These are phyloP conservation scores for Myotis pilosus DNA, from an alignment of 2,797 vertebrate genomes.

Conservation along the genomic window DNA sequence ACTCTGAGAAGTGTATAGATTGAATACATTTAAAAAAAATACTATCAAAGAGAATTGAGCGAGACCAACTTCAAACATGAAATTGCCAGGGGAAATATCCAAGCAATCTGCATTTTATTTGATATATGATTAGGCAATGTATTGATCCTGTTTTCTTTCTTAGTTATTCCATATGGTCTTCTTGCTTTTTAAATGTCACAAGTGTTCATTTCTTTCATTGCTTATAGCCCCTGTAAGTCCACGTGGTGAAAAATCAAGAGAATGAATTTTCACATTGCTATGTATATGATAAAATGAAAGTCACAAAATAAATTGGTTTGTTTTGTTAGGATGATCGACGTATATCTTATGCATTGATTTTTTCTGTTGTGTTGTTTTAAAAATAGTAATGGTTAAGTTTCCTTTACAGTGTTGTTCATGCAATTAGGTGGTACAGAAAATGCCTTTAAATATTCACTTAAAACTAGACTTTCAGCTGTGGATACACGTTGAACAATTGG, in stretches of 20 bases:
- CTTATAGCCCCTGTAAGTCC: background rate
- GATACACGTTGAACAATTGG: background rate
- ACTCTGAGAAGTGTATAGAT: slow-evolving; percentile 33
- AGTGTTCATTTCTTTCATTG: background rate
- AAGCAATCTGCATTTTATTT: slow-evolving; percentile 42
- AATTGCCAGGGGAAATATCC: slow-evolving; percentile 31
- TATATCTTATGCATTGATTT: slow-evolving; percentile 12
- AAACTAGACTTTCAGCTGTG: background rate
- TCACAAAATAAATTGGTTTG: background rate
- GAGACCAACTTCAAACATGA: background rate
- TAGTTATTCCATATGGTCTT: background rate
- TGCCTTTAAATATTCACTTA: background rate
- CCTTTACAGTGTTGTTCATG: background rate
- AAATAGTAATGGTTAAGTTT: slow-evolving; percentile 48
- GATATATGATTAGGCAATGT: slow-evolving; percentile 51
- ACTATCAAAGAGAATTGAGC: background rate
- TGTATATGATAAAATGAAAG: background rate
- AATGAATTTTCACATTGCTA: slow-evolving; percentile 10
- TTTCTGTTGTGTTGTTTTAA: slow-evolving; percentile 5
- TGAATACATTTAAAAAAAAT: slow-evolving; percentile 14
- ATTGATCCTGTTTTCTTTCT: slow-evolving; percentile 46
- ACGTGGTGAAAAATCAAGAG: background rate
- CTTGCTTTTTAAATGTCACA: slow-evolving; percentile 55
- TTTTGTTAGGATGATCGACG: background rate
- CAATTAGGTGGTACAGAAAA: background rate